Percentiles rank a stretch among this genome's conserved stretches.
Evolutionary conservation across 2,797 vertebrate species (phyloP).

Genomic region (Halcyon chelicuti): DNA sequence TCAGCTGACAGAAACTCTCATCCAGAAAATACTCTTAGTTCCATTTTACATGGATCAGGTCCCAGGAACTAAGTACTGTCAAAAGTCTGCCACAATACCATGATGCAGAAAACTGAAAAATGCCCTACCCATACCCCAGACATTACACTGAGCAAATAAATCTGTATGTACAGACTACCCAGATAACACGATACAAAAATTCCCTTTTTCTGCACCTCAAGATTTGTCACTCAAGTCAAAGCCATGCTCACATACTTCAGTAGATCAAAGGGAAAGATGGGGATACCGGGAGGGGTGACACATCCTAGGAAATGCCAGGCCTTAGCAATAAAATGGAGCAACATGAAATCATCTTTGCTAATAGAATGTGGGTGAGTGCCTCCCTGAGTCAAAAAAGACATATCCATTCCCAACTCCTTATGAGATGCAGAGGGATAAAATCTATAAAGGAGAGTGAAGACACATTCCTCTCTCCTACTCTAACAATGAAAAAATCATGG

Average conservation of each 20-base stretch:
- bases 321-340: conserved; percentile 19
- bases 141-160: background rate
- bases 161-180: background rate
- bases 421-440: background rate
- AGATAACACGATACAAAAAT: background rate
- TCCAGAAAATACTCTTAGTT: background rate
- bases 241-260: background rate
- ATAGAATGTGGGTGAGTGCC: conserved; percentile 8
- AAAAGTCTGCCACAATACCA: background rate
- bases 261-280: background rate
- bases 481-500: background rate
- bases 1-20: background rate
- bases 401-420: background rate
- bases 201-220: background rate
- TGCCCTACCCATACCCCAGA: background rate
- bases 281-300: background rate
- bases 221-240: background rate
- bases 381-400: conserved; percentile 4
- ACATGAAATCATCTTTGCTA: conserved; percentile 21
- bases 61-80: background rate
- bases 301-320: conserved; percentile 46
- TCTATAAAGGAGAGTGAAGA: background rate
- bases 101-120: background rate
- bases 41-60: background rate
- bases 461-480: background rate